These are phyloP conservation scores for Melanotus villosus DNA, from an alignment of 2,888 invertebrate species.

Conservation along the genomic window DNA sequence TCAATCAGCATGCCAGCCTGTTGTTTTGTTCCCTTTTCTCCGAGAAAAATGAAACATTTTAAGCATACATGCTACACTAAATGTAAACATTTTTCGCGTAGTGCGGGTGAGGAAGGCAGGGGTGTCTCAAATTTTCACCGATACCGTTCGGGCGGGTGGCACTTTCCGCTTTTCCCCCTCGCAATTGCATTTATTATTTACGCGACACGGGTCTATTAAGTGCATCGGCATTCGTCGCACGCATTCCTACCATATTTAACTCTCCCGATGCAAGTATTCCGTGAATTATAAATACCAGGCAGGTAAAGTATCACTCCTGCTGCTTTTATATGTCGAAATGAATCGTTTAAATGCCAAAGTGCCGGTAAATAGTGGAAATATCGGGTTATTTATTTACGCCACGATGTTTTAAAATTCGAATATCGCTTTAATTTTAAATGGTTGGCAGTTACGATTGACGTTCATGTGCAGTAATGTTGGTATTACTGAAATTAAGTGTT, in stretches of 20 bases:
- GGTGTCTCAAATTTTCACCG: constrained; percentile 36
- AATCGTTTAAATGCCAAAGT: constrained; percentile 38
- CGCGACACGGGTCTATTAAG: constrained; percentile 62
- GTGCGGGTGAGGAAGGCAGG: constrained; percentile 27
- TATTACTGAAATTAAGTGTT: constrained; percentile 34
- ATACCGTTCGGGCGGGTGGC: constrained; percentile 32
- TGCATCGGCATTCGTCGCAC: constrained; percentile 63
- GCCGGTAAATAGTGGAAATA: constrained; percentile 38
- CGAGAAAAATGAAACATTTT: constrained; percentile 48
- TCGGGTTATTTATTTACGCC: constrained; percentile 36
- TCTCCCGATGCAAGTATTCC: constrained; percentile 59
- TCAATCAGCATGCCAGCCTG: constrained; percentile 47
- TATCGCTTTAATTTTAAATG: constrained; percentile 37
- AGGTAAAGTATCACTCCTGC: constrained; percentile 52
- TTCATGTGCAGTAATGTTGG: constrained; percentile 36
- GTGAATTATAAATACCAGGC: constrained; percentile 60
- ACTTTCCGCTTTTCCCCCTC: constrained; percentile 47
- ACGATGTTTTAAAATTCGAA: constrained; percentile 38
- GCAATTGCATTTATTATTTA: constrained; percentile 64
- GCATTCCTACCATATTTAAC: constrained; percentile 62
- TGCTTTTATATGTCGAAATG: constrained; percentile 43
- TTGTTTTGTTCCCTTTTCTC: constrained; percentile 43
- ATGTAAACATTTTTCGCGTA: constrained; percentile 44
- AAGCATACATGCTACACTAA: constrained; percentile 38
- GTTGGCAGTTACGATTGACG: constrained; percentile 34